phyloP scores from a whole-genome alignment of 2,888 invertebrate species.

The Harpalus rufipes region DNA sequence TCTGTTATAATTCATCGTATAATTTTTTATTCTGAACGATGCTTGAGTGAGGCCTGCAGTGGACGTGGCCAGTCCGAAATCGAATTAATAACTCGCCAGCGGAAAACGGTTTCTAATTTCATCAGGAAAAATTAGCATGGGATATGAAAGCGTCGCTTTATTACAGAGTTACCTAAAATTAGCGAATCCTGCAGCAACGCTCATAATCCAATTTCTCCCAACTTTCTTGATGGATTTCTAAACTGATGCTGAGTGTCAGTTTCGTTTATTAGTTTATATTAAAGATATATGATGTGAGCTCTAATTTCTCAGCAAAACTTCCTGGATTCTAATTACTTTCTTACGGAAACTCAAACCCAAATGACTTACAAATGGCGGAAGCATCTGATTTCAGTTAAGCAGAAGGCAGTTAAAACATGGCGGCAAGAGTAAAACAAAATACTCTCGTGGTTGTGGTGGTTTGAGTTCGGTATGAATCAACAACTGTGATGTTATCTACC shows the following conservation, averaged over 20 bases:
- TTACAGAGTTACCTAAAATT: slow-evolving; percentile 54
- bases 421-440: too few relatives aligned
- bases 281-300: slow-evolving; percentile 48
- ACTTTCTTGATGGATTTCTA: slow-evolving; percentile 58
- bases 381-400: not conserved
- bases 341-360: not conserved
- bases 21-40: slow-evolving; percentile 39
- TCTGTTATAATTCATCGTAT: slow-evolving; percentile 7
- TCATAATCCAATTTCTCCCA: slow-evolving; percentile 50
- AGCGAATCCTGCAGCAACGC: slow-evolving; percentile 43
- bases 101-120: slow-evolving; percentile 62
- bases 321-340: slow-evolving; percentile 24
- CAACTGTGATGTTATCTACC: too few relatives aligned
- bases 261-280: slow-evolving; percentile 58
- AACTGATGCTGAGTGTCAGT: slow-evolving; percentile 53
- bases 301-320: slow-evolving; percentile 40
- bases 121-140: slow-evolving; percentile 60
- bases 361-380: not conserved
- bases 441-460: too few relatives aligned
- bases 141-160: slow-evolving; percentile 53
- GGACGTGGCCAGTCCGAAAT: slow-evolving; percentile 38
- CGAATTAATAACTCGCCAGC: slow-evolving; percentile 57
- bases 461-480: too few relatives aligned
- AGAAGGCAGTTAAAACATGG: too few relatives aligned
- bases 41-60: slow-evolving; percentile 23